Evolutionary conservation across 2,113 vertebrate species (phyloP).

Genomic region (Chloropsis hardwickii): DNA sequence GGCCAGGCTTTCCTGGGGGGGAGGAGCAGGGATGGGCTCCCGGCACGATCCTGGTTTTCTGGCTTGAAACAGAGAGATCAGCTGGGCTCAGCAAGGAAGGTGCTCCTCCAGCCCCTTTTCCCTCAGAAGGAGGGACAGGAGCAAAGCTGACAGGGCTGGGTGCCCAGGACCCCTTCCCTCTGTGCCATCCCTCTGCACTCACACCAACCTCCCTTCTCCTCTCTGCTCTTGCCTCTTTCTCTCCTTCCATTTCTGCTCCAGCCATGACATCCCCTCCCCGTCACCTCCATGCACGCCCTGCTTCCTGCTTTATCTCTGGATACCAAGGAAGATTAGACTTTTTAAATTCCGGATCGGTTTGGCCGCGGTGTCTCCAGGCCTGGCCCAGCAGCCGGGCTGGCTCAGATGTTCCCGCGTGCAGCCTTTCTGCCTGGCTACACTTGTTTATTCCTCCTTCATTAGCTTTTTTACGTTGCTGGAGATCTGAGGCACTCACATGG

Average conservation of each 20-base stretch:
- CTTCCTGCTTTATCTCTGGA: not conserved
- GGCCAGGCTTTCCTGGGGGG: not conserved
- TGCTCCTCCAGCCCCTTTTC: not conserved
- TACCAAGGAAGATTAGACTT: slow-evolving; percentile 2
- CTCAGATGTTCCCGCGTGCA: slow-evolving; percentile 4
- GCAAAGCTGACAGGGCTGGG: fast-evolving
- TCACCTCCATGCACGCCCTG: not conserved
- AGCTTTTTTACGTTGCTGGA: slow-evolving; percentile 52
- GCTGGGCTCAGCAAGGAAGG: not conserved
- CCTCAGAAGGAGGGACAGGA: not conserved
- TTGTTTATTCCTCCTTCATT: slow-evolving; percentile 62
- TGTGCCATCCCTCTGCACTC: not conserved
- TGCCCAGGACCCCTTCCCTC: not conserved
- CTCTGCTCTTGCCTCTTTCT: not conserved
- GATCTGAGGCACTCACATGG: slow-evolving; percentile 54
- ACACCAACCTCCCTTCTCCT: not conserved
- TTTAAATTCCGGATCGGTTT: not conserved
- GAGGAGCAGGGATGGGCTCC: not conserved
- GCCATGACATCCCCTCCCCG: not conserved
- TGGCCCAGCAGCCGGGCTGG: not conserved
- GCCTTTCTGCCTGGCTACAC: slow-evolving; percentile 63
- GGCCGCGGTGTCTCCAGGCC: not conserved
- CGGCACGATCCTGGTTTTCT: fast-evolving
- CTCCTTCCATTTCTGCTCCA: not conserved
- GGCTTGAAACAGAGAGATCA: not conserved